Base-by-base conservation (phyloP, 2,888 invertebrate genomes). In the Mechanitis messenoides region DNA sequence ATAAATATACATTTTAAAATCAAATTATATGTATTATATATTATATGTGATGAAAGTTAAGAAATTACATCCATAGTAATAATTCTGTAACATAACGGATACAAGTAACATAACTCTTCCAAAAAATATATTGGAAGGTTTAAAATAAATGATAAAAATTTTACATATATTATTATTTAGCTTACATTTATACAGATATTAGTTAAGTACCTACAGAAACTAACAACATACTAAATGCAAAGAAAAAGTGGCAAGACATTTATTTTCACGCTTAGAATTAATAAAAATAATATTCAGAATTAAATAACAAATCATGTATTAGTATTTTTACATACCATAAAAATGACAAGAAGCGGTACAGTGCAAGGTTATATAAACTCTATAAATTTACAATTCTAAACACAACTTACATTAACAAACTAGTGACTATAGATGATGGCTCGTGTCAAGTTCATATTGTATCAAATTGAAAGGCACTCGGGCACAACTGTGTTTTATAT, bases 401-500 rank as follows among this genome's bases (percentile, higher is more conserved):
- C 60, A 56, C 57, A 60, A 77, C 76, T 77, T 79, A 81, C 68
- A 74, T 71, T 77, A 81, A 77, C 76, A 76, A 77, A 74, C 84
- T 86, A 86, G 77, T 86, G 87, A 87, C 87, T 86, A 85, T 83
- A 69, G 68, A 75, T 70, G 75, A 85, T 86, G 86, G 85, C 86
- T 82, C 84, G 78, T 74, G 71, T 69, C 71, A 62, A 64, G 60
- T 53, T 60, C 47, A 47, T 45, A 56, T 53, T 58, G 12, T 45
- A 45, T 45, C 56, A 59, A 31, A 45, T 56, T 42, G 33, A 45
- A 58, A 65, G 60, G 57, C 61, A 59, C 59, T 63, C 50, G 50
- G 55, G 54, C 20, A 20, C 20, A 31, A 9, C 54, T 45, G 28
- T 69, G 64, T 59, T 66, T 65, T 1, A 20, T 20, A 20, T 20